Conservation (phyloP, 2,888 invertebrate species). For the Cynaeus angustus region DNA sequence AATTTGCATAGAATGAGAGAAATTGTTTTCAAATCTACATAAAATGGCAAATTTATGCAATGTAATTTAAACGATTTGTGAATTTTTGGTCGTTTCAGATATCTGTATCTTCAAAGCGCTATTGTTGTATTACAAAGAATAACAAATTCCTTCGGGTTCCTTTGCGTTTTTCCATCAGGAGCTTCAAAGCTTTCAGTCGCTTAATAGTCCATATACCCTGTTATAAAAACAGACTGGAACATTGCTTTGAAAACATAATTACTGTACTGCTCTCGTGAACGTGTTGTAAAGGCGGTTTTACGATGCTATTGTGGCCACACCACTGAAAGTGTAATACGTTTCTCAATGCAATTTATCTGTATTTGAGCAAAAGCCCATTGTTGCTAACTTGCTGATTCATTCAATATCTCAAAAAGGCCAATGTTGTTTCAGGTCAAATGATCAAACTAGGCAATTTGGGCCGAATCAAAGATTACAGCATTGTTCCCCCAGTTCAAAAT, state of each 20-base stretch:
- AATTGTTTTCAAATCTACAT: too few relatives aligned
- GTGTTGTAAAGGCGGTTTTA: conserved; percentile 42
- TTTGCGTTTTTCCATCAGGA: neutral
- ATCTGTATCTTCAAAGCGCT: too few relatives aligned
- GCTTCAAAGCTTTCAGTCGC: conserved; percentile 3
- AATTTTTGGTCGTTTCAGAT: too few relatives aligned
- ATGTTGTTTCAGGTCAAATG: too few relatives aligned
- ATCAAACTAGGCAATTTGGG: too few relatives aligned
- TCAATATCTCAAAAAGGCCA: conserved; percentile 9
- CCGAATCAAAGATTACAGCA: neutral
- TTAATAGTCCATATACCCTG: conserved; percentile 17
- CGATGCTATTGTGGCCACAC: conserved; percentile 32
- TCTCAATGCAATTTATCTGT: conserved; percentile 34
- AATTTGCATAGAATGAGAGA: too few relatives aligned
- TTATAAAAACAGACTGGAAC: conserved; percentile 36
- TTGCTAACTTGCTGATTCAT: neutral
- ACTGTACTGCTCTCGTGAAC: conserved; percentile 30
- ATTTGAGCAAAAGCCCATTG: conserved; percentile 18
- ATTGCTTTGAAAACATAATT: conserved; percentile 32
- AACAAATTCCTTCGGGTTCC: too few relatives aligned
- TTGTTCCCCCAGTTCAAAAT: neutral
- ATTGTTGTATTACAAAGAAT: too few relatives aligned
- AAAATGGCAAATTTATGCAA: too few relatives aligned
- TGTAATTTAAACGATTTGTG: too few relatives aligned
- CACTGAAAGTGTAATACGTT: conserved; percentile 27